Evolutionary conservation across 2,797 vertebrate species (phyloP).

Genomic region (Cottoperca gobio): DNA sequence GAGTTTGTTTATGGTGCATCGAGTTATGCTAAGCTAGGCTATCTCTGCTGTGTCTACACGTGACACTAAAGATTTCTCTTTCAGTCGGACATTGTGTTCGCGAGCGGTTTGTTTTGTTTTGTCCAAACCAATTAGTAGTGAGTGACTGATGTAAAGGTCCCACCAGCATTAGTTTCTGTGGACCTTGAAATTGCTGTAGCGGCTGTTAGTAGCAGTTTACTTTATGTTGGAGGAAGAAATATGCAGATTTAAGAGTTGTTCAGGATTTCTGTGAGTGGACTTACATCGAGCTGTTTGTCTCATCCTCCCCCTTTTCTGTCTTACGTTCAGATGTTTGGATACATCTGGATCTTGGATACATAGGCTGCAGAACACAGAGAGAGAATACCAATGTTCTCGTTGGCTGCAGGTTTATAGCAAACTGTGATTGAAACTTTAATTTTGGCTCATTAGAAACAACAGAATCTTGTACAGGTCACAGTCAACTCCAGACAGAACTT

Average conservation of each 20-base stretch:
- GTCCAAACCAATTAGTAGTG: too few relatives aligned
- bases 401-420: not conserved
- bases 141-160: too few relatives aligned
- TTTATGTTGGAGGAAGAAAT: not conserved
- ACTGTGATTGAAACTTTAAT: not conserved
- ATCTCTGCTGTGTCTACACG: too few relatives aligned
- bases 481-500: slow-evolving; percentile 10
- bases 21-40: too few relatives aligned
- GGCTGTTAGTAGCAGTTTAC: not conserved
- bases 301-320: not conserved
- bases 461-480: slow-evolving; percentile 13
- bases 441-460: not conserved
- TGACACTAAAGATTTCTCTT: too few relatives aligned
- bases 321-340: not conserved
- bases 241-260: not conserved
- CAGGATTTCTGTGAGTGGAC: not conserved
- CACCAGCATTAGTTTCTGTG: too few relatives aligned
- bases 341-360: not conserved
- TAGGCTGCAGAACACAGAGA: not conserved
- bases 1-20: too few relatives aligned
- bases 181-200: not conserved
- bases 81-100: too few relatives aligned
- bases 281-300: too few relatives aligned
- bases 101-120: too few relatives aligned
- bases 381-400: not conserved